A percentile compares a stretch with the other conserved stretches of the same genome.
Conservation (phyloP, 2,888 invertebrate species). For the Bimastos eiseni region DNA sequence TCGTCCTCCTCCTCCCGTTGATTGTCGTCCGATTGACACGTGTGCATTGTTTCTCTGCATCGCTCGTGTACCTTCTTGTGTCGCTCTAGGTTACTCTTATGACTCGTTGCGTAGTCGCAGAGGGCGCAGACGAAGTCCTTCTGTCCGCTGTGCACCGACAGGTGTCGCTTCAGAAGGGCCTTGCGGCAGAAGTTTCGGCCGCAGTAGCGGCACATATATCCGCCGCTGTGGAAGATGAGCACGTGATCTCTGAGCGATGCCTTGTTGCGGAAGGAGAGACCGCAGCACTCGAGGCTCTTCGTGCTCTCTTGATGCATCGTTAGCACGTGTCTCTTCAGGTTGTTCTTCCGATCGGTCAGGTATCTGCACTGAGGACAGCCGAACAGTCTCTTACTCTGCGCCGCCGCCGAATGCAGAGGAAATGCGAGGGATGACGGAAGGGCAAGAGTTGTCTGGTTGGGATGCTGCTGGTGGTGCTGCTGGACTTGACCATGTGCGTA, state of each 20-base stretch:
- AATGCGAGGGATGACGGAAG: neutral
- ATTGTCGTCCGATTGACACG: neutral
- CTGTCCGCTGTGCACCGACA: conserved; percentile 63
- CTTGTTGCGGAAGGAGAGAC: conserved; percentile 58
- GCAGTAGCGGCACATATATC: conserved; percentile 61
- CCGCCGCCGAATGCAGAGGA: neutral
- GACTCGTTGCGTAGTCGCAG: conserved; percentile 63
- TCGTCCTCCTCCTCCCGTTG: neutral
- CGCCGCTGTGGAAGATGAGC: conserved; percentile 58
- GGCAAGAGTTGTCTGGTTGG: neutral
- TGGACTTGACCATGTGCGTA: neutral
- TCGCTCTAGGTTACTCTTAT: conserved; percentile 63
- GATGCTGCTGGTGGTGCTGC: neutral
- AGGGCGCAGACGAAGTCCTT: conserved; percentile 61
- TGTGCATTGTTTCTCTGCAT: neutral
- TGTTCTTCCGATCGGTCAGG: conserved; percentile 60
- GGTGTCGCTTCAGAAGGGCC: conserved; percentile 62
- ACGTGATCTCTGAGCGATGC: conserved; percentile 61
- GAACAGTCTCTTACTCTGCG: conserved; percentile 44
- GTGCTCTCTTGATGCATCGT: conserved; percentile 61
- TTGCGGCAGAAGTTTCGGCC: conserved; percentile 62
- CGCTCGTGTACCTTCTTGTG: conserved; percentile 59
- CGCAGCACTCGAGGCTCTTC: conserved; percentile 59
- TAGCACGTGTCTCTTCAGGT: conserved; percentile 61
- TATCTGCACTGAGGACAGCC: conserved; percentile 58